Evolutionary conservation across 2,113 vertebrate genomes (phyloP).

Genomic region (Sphaerodactylus townsendi): DNA sequence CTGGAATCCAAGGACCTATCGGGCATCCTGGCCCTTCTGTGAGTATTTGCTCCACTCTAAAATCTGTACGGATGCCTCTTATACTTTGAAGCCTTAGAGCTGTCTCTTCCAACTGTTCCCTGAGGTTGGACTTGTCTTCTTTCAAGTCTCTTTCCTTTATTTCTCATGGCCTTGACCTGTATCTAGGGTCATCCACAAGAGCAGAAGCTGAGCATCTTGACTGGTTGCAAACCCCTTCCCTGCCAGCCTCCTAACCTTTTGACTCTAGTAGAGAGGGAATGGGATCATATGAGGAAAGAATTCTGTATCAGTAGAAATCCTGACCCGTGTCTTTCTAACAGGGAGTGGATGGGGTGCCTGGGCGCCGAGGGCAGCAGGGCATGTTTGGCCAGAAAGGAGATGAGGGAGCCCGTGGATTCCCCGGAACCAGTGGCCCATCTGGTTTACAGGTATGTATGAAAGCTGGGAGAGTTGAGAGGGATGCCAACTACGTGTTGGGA

Average conservation of each 20-base stretch:
- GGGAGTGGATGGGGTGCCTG: constrained; percentile 88
- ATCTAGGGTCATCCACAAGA: background rate
- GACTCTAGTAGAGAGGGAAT: background rate
- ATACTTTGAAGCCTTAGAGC: background rate
- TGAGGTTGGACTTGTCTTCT: accelerated
- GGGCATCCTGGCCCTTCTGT: constrained; percentile 84
- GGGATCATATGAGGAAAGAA: too few relatives aligned
- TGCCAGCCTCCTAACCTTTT: background rate
- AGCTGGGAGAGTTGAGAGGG: too few relatives aligned
- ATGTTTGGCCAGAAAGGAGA: constrained; percentile 91
- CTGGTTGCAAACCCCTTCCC: background rate
- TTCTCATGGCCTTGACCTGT: background rate
- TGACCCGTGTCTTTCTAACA: constrained; percentile 44
- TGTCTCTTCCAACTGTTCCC: background rate
- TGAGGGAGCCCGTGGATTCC: constrained; percentile 84
- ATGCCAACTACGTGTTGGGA: too few relatives aligned
- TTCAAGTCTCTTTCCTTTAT: background rate
- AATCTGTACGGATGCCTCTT: background rate
- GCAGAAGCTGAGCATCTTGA: background rate
- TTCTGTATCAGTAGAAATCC: background rate
- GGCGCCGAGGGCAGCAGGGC: constrained; percentile 87
- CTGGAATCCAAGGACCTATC: constrained; percentile 82
- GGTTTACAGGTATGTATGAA: constrained; percentile 83
- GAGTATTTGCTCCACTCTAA: constrained; percentile 44
- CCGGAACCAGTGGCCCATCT: constrained; percentile 79